These are phyloP conservation scores for Dunckerocampus dactyliophorus DNA, from an alignment of 2,113 vertebrate genomes.

Conservation along the genomic window DNA sequence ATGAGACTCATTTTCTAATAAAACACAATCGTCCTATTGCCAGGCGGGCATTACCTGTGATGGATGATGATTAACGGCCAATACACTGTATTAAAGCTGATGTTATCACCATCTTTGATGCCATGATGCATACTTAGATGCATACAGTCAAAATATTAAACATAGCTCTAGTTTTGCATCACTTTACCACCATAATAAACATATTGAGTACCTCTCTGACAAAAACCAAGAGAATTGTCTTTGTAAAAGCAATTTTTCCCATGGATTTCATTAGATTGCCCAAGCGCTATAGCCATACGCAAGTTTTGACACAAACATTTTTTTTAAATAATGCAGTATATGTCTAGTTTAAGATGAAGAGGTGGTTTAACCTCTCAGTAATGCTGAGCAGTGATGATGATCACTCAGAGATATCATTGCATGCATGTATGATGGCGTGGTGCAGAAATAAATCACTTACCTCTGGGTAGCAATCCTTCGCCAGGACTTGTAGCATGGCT, in stretches of 20 bases:
- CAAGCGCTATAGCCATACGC: too few species aligned
- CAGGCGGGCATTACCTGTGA: neutral
- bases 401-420: too few species aligned
- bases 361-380: too few species aligned
- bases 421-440: neutral
- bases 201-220: neutral
- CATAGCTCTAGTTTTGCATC: neutral
- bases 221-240: too few species aligned
- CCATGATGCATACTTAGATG: neutral
- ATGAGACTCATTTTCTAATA: neutral
- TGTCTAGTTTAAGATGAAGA: too few species aligned
- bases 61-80: neutral
- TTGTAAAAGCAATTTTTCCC: too few species aligned
- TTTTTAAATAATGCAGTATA: too few species aligned
- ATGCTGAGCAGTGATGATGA: neutral
- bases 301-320: too few species aligned
- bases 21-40: neutral
- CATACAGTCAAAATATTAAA: neutral
- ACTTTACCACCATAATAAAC: neutral
- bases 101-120: neutral
- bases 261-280: too few species aligned
- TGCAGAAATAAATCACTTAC: constrained; percentile 63
- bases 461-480: constrained; percentile 95
- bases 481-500: constrained; percentile 93
- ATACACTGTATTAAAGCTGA: neutral